Conservation (phyloP, 2,113 vertebrate species). For the Heteronetta atricapilla region DNA sequence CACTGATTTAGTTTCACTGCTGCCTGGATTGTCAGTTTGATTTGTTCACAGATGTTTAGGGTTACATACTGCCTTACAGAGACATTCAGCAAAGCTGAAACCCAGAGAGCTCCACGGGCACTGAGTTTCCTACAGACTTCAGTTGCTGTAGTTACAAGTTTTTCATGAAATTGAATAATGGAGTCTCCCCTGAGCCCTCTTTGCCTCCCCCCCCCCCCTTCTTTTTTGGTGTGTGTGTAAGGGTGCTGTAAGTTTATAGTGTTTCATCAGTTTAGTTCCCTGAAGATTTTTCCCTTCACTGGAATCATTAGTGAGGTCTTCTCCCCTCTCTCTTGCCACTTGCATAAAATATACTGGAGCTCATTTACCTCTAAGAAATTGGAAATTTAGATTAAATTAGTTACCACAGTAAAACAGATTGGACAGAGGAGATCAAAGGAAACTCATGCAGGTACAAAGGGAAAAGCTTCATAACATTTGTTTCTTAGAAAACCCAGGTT, state of each 20-base stretch:
- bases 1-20: constrained; percentile 38
- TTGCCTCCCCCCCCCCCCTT: too few relatives aligned
- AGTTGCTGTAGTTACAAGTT: not conserved
- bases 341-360: not conserved
- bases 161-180: not conserved
- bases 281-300: not conserved
- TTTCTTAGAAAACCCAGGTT: not conserved
- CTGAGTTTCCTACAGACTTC: not conserved
- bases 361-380: not conserved
- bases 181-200: not conserved
- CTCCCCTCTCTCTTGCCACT: not conserved
- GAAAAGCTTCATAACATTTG: not conserved
- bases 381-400: not conserved
- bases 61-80: constrained; percentile 6
- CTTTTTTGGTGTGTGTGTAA: too few relatives aligned
- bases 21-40: constrained; percentile 40
- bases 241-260: not conserved
- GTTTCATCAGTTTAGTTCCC: not conserved
- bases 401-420: not conserved
- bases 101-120: not conserved
- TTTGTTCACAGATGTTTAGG: constrained; percentile 45
- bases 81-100: constrained; percentile 26
- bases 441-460: not conserved
- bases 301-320: not conserved
- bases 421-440: not conserved